Base-by-base conservation (phyloP, 2,888 invertebrate species). In the Pediacus dermestoides region DNA sequence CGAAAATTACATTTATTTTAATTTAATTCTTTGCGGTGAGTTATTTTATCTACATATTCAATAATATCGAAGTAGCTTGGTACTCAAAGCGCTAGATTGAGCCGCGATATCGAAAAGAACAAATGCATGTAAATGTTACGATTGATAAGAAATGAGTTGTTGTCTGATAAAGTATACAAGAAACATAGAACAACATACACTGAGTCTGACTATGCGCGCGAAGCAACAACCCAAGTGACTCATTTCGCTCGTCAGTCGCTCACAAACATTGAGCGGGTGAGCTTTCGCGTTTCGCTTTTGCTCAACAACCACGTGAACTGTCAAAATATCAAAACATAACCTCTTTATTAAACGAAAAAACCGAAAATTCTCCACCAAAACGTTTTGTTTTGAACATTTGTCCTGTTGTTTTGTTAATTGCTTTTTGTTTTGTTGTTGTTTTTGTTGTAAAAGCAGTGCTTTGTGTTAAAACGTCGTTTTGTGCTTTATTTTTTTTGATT, bases 191-290 rank as follows among this genome's bases (percentile, higher is more conserved):
- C 42, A 33, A 26, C 9, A 26, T 4, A 26, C 9, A 4, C 26
- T 9, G 10, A 9, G 10, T 9, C 22, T 31, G 40, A 43, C 34
- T 36, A 15, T 55, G 55, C 53, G 44, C 39, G 49, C 50, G 48
- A 31, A 60, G 34, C 55, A 55, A 64, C 57, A 60, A 52, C 51
- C 57, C 32, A 26, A 33, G 53, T 55, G 58, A 55, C 37, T 56
- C 55, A 52, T 37, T 28, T 11, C 23, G 10, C 10, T 35, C 48
- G 53, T 44, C 60, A 58, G 56, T 60, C 58, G 57, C 51, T 56
- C 55, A 52, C 53, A 45, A 53, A 48, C 56, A 40, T 39, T 43
- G 44, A 44, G 50, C 51, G 34, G 55, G 58, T 57, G 53, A 50
- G 48, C 47, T 55, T 37, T 33, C 47, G 52, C 50, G 47, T 49